Evolutionary conservation across 2,797 vertebrate species (phyloP), one percentile per base, ranked within the genome.

Genomic region (Hyperoplus lanceolatus): DNA sequence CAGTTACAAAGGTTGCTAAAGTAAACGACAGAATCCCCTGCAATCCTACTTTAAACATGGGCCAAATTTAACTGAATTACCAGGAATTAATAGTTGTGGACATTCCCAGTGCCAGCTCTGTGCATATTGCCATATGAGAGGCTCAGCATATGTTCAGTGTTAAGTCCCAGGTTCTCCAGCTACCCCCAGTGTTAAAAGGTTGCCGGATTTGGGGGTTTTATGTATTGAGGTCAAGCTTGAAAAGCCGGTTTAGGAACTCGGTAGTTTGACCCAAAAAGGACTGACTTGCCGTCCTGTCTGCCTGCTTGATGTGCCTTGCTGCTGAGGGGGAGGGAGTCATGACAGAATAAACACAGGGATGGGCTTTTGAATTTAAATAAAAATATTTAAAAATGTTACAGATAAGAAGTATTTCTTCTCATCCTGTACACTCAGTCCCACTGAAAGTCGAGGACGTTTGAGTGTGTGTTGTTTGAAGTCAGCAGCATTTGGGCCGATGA

Each of bases 181-280:
- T 75, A 66, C 80, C 83, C 70, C 81, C 79, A 68, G 70, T 71
- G 67, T 82, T 88, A 73, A 84, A 83, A 88, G 85, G 87, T 89
- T 84, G 58, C 46, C 75, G 90, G 89, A 88, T 92, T 93, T 92
- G 42, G 48, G 38, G 80, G 53, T 13, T 77, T 87, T 86, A 81
- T 61, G 84, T 89, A 92, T 91, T 87, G 70, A 91, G 94, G 91
- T 92, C 91, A 92, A 87, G 81, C 81, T 74, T 70, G 62, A 70
- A 91, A 93, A 92, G 81, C 81, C 1, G 70, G 67, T 88, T 89
- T 91, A 88, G 73, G 83, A 83, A 38, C 29, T 2, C 0, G 7
- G 45, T 65, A 65, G 67, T 75, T 83, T 91, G 85, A 92, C 85
- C 86, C 63, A 78, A 63, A 82, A 89, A 67, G 69, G 43, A 65